Conservation (phyloP, 2,888 invertebrate genomes). For the Lobophora halterata region DNA sequence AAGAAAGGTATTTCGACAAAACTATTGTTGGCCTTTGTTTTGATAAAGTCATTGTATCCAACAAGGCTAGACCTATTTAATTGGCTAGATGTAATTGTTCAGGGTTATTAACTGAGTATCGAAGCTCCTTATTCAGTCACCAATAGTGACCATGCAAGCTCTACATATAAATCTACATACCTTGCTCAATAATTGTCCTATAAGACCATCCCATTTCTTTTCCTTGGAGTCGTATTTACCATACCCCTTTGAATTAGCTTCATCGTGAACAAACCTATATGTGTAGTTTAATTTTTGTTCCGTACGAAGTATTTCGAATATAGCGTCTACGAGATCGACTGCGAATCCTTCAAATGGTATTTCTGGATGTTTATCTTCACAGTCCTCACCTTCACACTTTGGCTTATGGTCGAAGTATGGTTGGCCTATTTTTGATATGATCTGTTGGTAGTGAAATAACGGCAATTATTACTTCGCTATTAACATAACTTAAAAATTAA, state of each 20-base stretch:
- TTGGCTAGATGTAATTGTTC: too few species aligned
- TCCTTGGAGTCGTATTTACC: constrained; percentile 47
- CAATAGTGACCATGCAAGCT: neutral
- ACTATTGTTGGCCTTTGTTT: too few species aligned
- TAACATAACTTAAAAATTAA: too few species aligned
- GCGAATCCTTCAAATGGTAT: constrained; percentile 87
- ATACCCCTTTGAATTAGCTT: constrained; percentile 45
- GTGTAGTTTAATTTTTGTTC: constrained; percentile 59
- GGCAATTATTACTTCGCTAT: too few species aligned
- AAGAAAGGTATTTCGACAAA: too few species aligned
- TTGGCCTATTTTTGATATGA: constrained; percentile 84
- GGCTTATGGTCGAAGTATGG: constrained; percentile 87
- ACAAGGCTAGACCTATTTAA: too few species aligned
- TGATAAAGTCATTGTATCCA: too few species aligned
- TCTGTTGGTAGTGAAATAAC: constrained; percentile 48
- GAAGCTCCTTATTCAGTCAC: too few species aligned
- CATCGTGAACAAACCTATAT: constrained; percentile 52
- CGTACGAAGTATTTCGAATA: constrained; percentile 80
- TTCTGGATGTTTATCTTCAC: constrained; percentile 75
- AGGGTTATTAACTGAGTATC: too few species aligned
- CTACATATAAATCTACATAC: constrained; percentile 37
- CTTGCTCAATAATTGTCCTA: constrained; percentile 65
- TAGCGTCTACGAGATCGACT: constrained; percentile 86
- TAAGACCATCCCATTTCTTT: constrained; percentile 67
- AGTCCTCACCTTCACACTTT: constrained; percentile 47